Evolutionary conservation across 2,113 vertebrate species (phyloP), one percentile per base, ranked within the genome.

Genomic region (Barnardius zonarius): DNA sequence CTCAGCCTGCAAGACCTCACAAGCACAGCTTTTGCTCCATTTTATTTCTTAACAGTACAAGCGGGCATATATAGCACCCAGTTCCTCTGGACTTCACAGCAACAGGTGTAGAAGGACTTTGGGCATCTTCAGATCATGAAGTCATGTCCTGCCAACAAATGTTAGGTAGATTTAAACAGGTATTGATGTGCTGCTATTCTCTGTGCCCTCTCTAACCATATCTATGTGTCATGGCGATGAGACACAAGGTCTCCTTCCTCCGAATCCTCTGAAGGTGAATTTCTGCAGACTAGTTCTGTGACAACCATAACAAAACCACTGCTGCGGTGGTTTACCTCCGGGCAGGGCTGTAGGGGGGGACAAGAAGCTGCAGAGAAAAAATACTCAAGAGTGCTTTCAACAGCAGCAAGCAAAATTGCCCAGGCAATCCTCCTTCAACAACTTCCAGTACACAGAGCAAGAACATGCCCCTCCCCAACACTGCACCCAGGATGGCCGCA

Each of bases 401-500:
- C 33, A 69, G 41, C 24, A 76, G 48, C 82, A 79, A 72, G 43
- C 22, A 55, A 67, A 90, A 67, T 5, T 48, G 33, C 12, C 20
- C 63, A 31, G 63, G 46, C 1, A 16, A 59, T 63, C 31, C 70
- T 80, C n/a, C 37, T 7, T 4, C 44, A 83, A 66, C 12, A 25
- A 48, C 18, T 75, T 72, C 46, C 43, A 75, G 4, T 7, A 28
- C 52, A 61, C 0, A 4, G 8, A 48, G 33, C 10, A 15, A 0
- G 13, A 46, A 75, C 1, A 3, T 30, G 33, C 10, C 33, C 33
- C 76, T 8, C 23, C 24, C 35, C 5, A 2, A 88, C 30, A 80
- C 1, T 0, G 0, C n/a, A 62, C 16, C 8, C 1, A 3, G 19
- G 19, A 59, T 0, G 6, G 43, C 12, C 1, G 0, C 37, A 39